Percentiles rank a stretch among this genome's conserved stretches.
Evolutionary conservation across 2,113 vertebrate genomes (phyloP).

Genomic region (Ophthalmolycus amberensis): DNA sequence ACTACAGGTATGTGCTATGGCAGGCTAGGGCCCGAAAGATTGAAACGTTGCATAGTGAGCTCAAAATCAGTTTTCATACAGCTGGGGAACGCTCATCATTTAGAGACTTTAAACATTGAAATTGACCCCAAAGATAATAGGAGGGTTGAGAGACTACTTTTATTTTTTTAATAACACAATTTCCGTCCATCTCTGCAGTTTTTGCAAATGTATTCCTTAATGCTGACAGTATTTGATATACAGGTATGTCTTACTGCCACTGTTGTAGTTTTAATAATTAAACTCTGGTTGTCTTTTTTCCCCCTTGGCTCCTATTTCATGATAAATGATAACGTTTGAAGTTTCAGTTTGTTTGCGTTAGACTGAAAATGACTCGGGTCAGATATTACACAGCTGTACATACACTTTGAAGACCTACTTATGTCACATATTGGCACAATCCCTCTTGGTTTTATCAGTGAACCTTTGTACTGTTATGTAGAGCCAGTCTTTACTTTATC

Average conservation of each 20-base stretch:
- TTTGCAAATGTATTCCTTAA: conserved; percentile 6
- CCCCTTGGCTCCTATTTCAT: not conserved
- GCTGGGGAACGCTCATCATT: not conserved
- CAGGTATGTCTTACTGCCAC: conserved; percentile 1
- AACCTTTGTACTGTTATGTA: conserved; percentile 16
- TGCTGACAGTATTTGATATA: not conserved
- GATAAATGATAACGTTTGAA: not conserved
- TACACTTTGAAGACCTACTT: not conserved
- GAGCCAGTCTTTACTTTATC: not conserved
- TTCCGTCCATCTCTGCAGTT: conserved; percentile 12
- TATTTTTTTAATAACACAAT: conserved; percentile 17
- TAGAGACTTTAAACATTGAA: not conserved
- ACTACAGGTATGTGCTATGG: not conserved
- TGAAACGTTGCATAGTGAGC: not conserved
- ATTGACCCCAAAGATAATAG: not conserved
- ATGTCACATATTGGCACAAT: not conserved
- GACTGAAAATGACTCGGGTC: not conserved
- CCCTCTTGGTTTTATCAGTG: not conserved
- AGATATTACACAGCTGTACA: not conserved
- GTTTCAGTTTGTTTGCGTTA: not conserved
- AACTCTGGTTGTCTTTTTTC: conserved; percentile 17
- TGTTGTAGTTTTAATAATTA: conserved; percentile 33
- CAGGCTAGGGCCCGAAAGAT: not conserved
- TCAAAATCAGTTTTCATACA: not conserved
- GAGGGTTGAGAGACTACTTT: not conserved